Percentiles rank a stretch among this genome's conserved stretches.
phyloP scores from a whole-genome alignment of 1,140 invertebrate species.

The Papilio helenus region DNA sequence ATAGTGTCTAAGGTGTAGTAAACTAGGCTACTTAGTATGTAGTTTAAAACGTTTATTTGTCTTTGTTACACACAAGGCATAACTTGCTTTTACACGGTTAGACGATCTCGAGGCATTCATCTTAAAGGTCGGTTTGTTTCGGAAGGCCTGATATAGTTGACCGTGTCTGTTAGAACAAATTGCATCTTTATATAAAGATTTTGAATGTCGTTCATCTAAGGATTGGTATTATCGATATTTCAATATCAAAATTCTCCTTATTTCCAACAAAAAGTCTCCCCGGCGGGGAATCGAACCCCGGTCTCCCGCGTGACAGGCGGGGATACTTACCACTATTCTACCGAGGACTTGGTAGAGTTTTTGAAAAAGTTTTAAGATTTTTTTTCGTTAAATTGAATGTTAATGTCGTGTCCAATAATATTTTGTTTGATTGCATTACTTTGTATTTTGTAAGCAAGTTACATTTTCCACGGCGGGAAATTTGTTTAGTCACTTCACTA shows the following conservation, averaged over 20 bases:
- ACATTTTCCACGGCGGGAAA: neutral
- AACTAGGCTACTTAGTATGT: neutral
- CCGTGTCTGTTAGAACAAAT: neutral
- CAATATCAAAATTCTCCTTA: neutral
- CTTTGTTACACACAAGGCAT: neutral
- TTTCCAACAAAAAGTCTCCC: conserved; percentile 15
- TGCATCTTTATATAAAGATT: neutral
- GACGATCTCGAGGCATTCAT: neutral
- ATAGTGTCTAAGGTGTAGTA: too few relatives aligned
- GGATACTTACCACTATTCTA: conserved; percentile 41
- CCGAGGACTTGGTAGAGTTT: neutral
- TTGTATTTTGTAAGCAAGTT: neutral
- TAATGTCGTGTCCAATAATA: too few relatives aligned
- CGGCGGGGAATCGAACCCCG: conserved; percentile 39
- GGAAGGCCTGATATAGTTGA: neutral
- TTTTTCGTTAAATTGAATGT: neutral
- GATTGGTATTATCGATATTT: too few relatives aligned
- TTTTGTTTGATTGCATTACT: too few relatives aligned
- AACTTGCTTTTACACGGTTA: conserved; percentile 6
- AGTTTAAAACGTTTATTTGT: neutral
- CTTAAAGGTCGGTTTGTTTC: neutral
- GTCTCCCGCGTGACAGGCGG: conserved; percentile 40
- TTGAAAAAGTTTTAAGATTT: neutral
- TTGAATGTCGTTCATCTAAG: neutral
- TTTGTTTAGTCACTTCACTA: neutral